These are phyloP conservation scores for Sabellastarte sp. DNA, from an alignment of 2,888 invertebrate species.

Conservation along the genomic window DNA sequence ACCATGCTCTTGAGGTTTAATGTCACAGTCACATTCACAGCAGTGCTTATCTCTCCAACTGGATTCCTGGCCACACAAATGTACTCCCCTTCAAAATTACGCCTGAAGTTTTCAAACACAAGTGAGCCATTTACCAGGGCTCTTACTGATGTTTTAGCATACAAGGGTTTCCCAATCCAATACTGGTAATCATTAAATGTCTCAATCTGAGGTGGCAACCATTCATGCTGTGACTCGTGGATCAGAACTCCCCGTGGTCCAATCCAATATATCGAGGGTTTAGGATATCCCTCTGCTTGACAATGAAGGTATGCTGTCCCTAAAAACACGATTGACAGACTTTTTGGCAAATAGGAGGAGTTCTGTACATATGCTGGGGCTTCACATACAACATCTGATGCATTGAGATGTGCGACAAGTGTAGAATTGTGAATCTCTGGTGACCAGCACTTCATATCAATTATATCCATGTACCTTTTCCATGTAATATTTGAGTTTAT, in stretches of 20 bases:
- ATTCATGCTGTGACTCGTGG: background rate
- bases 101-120: background rate
- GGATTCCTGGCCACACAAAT: background rate
- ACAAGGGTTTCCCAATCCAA: background rate
- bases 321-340: too few species aligned
- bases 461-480: too few species aligned
- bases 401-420: too few species aligned
- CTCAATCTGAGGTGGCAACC: background rate
- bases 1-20: background rate
- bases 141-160: background rate
- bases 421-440: too few species aligned
- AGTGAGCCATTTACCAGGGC: background rate
- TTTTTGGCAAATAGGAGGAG: too few species aligned
- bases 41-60: background rate
- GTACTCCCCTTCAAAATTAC: background rate
- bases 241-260: background rate
- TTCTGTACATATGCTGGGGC: too few species aligned
- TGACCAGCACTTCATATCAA: too few species aligned
- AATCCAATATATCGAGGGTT: background rate
- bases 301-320: background rate
- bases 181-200: background rate
- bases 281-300: background rate
- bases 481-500: too few species aligned
- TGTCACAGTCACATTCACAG: background rate
- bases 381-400: too few species aligned